Conservation (phyloP, 2,113 vertebrate genomes). For the Pangasianodon hypophthalmus region DNA sequence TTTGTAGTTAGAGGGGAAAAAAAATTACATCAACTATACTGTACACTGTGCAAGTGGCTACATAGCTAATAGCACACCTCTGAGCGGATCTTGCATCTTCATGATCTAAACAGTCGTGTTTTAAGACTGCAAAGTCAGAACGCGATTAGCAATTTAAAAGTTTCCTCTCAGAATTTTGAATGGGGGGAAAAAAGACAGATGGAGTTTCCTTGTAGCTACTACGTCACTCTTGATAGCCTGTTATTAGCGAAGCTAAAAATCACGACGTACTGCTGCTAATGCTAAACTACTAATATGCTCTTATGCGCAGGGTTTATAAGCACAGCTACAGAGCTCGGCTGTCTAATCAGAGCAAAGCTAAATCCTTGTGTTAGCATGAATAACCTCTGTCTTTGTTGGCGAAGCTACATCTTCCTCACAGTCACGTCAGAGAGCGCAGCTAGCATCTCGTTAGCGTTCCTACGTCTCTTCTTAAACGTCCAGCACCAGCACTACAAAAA, state of each 20-base stretch:
- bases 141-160: not conserved
- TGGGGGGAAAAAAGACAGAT: not conserved
- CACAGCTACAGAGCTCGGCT: not conserved
- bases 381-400: constrained; percentile 20
- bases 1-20: too few species aligned
- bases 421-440: not conserved
- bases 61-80: not conserved
- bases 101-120: not conserved
- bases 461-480: not conserved
- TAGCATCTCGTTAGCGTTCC: not conserved
- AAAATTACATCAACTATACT: not conserved
- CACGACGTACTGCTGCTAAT: constrained; percentile 8
- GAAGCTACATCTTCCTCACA: constrained; percentile 14
- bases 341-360: not conserved
- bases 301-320: not conserved
- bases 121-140: not conserved
- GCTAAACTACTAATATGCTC: constrained; percentile 6
- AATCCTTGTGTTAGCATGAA: not conserved
- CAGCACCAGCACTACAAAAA: constrained; percentile 4
- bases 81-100: not conserved
- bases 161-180: not conserved
- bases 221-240: not conserved
- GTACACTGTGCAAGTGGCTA: not conserved
- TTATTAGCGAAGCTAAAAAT: constrained; percentile 22
- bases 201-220: not conserved